These are phyloP conservation scores for Sprattus sprattus DNA, from an alignment of 2,113 vertebrate species.

Conservation along the genomic window DNA sequence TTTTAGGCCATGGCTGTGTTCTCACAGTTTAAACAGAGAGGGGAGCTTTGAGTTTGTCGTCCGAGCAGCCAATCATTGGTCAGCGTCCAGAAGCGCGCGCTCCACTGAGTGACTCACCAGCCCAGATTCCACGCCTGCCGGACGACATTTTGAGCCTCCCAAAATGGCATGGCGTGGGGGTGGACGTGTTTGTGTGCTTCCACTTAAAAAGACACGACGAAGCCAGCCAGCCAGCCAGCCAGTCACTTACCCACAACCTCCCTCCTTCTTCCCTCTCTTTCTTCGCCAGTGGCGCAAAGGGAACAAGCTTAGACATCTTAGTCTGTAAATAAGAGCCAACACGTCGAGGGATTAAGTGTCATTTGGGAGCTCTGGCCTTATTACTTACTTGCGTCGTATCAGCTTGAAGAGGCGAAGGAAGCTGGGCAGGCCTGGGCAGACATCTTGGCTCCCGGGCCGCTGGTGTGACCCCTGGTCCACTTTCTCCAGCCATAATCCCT, in stretches of 20 bases:
- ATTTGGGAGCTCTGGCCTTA: constrained; percentile 34
- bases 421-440: constrained; percentile 53
- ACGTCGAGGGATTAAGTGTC: constrained; percentile 38
- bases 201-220: constrained; percentile 16
- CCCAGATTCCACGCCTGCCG: not conserved
- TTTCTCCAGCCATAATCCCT: too few relatives aligned
- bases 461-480: not conserved
- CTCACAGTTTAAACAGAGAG: not conserved
- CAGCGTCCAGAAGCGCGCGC: not conserved
- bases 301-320: constrained; percentile 37
- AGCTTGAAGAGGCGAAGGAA: constrained; percentile 48
- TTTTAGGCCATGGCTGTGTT: not conserved
- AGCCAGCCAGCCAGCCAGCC: not conserved
- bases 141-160: constrained; percentile 20
- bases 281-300: not conserved
- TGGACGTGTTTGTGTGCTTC: not conserved
- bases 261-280: not conserved
- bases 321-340: constrained; percentile 21
- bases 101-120: not conserved
- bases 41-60: not conserved
- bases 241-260: not conserved
- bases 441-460: not conserved
- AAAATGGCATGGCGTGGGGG: not conserved
- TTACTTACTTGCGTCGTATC: constrained; percentile 35
- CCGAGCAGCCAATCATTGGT: not conserved